These are phyloP conservation scores for Potamarius usumacintae DNA, from an alignment of 2,113 vertebrate genomes.

Conservation along the genomic window DNA sequence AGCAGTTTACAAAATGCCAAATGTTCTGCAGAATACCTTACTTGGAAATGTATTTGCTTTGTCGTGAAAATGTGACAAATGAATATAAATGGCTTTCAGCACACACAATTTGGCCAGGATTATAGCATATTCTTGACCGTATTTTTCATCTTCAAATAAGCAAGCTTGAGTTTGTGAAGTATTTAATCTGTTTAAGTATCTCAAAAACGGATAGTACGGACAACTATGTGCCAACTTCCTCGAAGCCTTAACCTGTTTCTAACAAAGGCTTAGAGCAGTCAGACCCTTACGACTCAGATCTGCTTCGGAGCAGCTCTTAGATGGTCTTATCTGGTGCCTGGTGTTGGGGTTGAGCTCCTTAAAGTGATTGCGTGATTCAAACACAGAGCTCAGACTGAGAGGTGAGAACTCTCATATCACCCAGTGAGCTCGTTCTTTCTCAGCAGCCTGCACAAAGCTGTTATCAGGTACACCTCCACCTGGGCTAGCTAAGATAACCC, in stretches of 20 bases:
- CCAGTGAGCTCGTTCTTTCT: slow-evolving; percentile 39
- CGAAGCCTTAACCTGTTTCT: slow-evolving; percentile 21
- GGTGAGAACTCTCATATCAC: slow-evolving; percentile 50
- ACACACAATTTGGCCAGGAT: not conserved
- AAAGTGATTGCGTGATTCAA: slow-evolving; percentile 47
- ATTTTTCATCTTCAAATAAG: not conserved
- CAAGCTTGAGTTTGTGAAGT: not conserved
- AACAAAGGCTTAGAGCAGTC: slow-evolving; percentile 31
- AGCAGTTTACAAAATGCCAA: not conserved
- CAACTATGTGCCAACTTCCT: not conserved
- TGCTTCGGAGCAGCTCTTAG: slow-evolving; percentile 32
- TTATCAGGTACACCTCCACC: slow-evolving; percentile 49
- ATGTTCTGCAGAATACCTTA: not conserved
- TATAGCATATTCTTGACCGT: not conserved
- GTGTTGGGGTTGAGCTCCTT: slow-evolving; percentile 49
- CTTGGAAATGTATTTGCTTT: not conserved
- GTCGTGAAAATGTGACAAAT: not conserved
- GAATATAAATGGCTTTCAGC: not conserved
- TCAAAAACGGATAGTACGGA: not conserved
- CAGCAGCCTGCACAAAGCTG: slow-evolving; percentile 26
- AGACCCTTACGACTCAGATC: slow-evolving; percentile 34
- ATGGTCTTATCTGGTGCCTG: slow-evolving; percentile 44
- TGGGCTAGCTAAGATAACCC: slow-evolving; percentile 45
- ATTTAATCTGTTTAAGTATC: slow-evolving; percentile 15
- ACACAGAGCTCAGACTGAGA: slow-evolving; percentile 35